Evolutionary conservation across 2,888 invertebrate genomes (phyloP).

Genomic region (Mythimna lalbum): DNA sequence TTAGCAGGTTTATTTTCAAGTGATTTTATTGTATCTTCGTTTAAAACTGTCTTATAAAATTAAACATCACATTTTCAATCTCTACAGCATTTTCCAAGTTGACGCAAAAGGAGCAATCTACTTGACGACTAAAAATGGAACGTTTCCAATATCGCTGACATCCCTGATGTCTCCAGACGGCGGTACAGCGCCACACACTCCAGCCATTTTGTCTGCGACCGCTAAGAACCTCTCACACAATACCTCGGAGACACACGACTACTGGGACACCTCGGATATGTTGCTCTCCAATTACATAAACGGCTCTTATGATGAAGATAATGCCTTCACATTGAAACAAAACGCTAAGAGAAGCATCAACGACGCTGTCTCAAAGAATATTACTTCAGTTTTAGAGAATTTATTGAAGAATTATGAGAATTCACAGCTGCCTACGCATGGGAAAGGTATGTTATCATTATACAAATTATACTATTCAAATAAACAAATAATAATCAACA

Average conservation of each 20-base stretch:
- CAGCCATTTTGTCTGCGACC: conserved; percentile 81
- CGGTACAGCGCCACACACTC: conserved; percentile 77
- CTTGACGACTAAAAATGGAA: conserved; percentile 89
- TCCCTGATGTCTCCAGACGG: conserved; percentile 80
- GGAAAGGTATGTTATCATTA: conserved; percentile 91
- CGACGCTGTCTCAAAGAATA: conserved; percentile 95
- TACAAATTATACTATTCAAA: no score
- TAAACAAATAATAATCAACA: no score
- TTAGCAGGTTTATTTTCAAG: not conserved
- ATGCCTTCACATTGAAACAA: conserved; percentile 75
- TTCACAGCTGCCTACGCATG: conserved; percentile 97
- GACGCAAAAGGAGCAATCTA: conserved; percentile 87
- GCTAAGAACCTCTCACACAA: conserved; percentile 80
- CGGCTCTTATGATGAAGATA: conserved; percentile 77
- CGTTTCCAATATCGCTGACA: conserved; percentile 88
- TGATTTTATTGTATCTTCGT: no score
- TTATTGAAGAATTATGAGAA: conserved; percentile 97
- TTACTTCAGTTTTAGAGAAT: conserved; percentile 96
- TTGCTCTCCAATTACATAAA: conserved; percentile 82
- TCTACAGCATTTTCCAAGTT: conserved; percentile 75
- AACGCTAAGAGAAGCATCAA: conserved; percentile 90
- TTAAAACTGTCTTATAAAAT: conserved; percentile 8
- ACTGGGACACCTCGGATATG: conserved; percentile 79
- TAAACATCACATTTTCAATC: conserved; percentile 53
- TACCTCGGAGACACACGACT: conserved; percentile 69